Base-by-base conservation (phyloP, 2,797 vertebrate species). In the Lates japonicus region DNA sequence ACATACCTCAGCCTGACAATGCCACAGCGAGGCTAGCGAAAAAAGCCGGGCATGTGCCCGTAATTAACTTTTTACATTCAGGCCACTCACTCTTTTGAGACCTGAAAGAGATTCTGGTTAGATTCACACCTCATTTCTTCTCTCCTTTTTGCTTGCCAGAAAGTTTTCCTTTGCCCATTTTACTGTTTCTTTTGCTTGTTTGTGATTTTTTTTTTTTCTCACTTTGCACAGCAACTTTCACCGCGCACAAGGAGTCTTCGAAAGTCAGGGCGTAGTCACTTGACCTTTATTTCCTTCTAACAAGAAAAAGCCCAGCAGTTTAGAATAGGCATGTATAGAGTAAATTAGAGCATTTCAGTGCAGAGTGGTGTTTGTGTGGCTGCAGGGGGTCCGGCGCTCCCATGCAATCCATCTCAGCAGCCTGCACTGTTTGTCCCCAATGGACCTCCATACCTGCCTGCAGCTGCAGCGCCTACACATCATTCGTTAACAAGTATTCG, bases 11-110 rank as follows among this genome's bases (percentile, higher is more conserved):
- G 90, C 78, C 76, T 86, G 82, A 92, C 90, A 93, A 93, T 90
- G 88, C 90, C 88, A 82, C 90, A 88, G 89, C 78, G 79, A 92
- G 90, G 81, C 88, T 14, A 31, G 83, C 17, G 57, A 78, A 87
- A 85, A 85, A 83, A 82, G 82, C 77, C 48, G 68, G 80, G 86
- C 90, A 89, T 93, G 90, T 92, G 94, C 90, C 88, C 90, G 16
- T 94, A 94, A 94, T 95, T 94, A 95, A 94, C 94, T 94, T 95
- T 84, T 93, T 90, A 91, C 86, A 90, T 90, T 87, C 86, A 91
- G 90, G 87, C 86, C 88, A 88, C 75, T 94, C 87, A 80, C 78
- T 93, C 90, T 89, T 87, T 87, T 79, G 79, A 91, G 86, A 82
- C 82, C 64, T 80, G 81, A 92, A 92, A 92, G 81, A 90, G 81